A percentile compares a stretch with the other conserved stretches of the same genome.
phyloP scores from a whole-genome alignment of 2,797 vertebrate species.

The Anas acuta region DNA sequence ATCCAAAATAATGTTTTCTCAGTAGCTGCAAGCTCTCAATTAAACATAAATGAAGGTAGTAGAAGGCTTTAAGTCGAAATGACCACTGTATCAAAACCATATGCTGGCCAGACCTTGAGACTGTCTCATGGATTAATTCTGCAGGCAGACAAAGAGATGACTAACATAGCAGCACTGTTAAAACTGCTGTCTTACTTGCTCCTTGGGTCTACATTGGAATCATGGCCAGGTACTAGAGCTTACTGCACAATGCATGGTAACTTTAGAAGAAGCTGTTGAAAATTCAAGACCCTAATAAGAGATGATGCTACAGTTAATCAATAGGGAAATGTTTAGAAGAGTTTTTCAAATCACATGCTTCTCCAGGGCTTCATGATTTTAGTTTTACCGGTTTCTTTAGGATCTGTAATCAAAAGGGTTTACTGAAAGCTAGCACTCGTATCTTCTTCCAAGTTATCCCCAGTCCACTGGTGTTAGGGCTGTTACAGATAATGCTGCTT shows the following conservation, averaged over 20 bases:
- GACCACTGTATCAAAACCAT: neutral
- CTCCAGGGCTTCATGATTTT: neutral
- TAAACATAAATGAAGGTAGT: neutral
- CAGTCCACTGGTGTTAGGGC: neutral
- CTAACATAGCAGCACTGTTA: neutral
- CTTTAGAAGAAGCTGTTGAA: neutral
- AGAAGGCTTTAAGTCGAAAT: neutral
- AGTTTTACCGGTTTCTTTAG: neutral
- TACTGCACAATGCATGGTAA: neutral
- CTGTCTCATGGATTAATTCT: neutral
- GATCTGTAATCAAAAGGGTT: neutral
- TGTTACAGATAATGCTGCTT: neutral
- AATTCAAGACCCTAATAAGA: neutral
- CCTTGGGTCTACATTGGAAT: neutral
- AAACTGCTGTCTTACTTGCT: neutral
- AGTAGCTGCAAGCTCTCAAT: neutral
- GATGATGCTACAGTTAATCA: neutral
- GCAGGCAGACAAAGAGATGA: neutral
- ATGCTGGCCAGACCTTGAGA: neutral
- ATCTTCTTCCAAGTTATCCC: neutral
- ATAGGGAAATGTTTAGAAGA: neutral
- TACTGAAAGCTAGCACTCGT: neutral
- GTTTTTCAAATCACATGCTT: neutral
- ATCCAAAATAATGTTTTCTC: neutral
- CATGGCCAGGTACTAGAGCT: neutral